These are phyloP conservation scores for Ochotona princeps DNA, from an alignment of 2,113 vertebrate genomes.

Conservation along the genomic window DNA sequence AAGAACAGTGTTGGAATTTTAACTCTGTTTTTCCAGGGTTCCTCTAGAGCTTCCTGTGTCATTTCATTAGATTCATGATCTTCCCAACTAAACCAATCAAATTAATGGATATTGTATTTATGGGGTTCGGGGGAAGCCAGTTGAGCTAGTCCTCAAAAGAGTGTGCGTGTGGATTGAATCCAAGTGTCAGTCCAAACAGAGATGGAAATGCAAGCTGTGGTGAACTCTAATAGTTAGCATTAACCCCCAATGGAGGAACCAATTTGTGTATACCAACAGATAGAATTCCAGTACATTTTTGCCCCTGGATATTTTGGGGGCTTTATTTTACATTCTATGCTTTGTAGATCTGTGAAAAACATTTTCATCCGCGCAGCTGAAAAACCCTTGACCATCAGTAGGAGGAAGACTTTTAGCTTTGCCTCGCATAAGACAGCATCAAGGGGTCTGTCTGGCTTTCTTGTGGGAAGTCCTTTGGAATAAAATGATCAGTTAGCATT, in stretches of 20 bases:
- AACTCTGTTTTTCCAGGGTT: not conserved
- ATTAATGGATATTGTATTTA: not conserved
- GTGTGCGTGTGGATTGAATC: not conserved
- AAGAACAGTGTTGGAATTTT: not conserved
- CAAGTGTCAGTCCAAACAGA: not conserved
- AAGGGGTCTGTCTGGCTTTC: not conserved
- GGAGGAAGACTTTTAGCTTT: conserved; percentile 6
- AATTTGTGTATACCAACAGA: not conserved
- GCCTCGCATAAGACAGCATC: not conserved
- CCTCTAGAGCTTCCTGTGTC: not conserved
- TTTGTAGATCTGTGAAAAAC: conserved; percentile 50
- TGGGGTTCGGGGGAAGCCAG: not conserved
- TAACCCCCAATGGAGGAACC: not conserved
- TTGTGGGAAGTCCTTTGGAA: not conserved
- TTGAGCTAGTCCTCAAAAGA: not conserved
- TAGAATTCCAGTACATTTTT: not conserved
- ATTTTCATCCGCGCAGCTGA: not conserved
- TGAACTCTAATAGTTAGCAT: not conserved
- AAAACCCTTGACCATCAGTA: not conserved
- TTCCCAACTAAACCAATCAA: not conserved
- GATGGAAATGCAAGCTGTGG: not conserved
- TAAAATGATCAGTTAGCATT: conserved; percentile 19
- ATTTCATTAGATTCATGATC: not conserved
- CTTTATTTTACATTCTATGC: not conserved
- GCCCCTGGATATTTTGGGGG: not conserved